Conservation (phyloP, 2,113 vertebrate species). For the Cervus canadensis region DNA sequence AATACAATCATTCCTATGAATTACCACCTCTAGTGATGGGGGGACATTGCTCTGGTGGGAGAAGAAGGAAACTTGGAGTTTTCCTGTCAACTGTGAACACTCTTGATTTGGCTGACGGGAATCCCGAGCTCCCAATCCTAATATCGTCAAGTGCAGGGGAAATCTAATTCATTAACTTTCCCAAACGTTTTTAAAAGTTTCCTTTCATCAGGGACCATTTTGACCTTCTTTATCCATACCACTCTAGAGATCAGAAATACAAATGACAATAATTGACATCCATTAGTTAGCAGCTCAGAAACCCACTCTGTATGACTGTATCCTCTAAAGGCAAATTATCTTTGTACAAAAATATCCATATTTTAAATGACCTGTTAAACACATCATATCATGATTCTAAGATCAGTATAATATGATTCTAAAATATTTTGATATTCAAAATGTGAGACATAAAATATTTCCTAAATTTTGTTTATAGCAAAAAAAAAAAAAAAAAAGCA, state of each 20-base stretch:
- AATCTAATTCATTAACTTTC: slow-evolving; percentile 72
- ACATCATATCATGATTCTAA: not conserved
- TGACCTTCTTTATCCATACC: slow-evolving; percentile 59
- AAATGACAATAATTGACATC: not conserved
- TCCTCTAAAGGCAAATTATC: slow-evolving; percentile 48
- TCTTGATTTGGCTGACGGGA: slow-evolving; percentile 65
- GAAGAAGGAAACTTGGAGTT: slow-evolving; percentile 43
- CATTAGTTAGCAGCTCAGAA: slow-evolving; percentile 38
- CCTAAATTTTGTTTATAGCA: not conserved
- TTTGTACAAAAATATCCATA: slow-evolving; percentile 49
- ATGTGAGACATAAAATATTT: not conserved
- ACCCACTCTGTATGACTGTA: not conserved
- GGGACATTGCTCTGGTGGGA: not conserved
- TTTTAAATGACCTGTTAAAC: slow-evolving; percentile 29
- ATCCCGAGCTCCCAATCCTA: slow-evolving; percentile 60
- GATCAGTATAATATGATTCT: not conserved
- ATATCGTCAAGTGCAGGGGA: slow-evolving; percentile 56
- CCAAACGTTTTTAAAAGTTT: slow-evolving; percentile 66
- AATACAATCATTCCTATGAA: not conserved
- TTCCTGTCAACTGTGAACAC: slow-evolving; percentile 50
- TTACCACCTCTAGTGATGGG: not conserved
- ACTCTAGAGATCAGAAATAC: slow-evolving; percentile 60
- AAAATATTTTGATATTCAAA: slow-evolving; percentile 36
- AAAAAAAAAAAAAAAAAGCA: not conserved
- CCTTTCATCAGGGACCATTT: slow-evolving; percentile 56